Evolutionary conservation across 2,113 vertebrate genomes (phyloP), one percentile per base, ranked within the genome.

Genomic region (Tachysurus vachellii): DNA sequence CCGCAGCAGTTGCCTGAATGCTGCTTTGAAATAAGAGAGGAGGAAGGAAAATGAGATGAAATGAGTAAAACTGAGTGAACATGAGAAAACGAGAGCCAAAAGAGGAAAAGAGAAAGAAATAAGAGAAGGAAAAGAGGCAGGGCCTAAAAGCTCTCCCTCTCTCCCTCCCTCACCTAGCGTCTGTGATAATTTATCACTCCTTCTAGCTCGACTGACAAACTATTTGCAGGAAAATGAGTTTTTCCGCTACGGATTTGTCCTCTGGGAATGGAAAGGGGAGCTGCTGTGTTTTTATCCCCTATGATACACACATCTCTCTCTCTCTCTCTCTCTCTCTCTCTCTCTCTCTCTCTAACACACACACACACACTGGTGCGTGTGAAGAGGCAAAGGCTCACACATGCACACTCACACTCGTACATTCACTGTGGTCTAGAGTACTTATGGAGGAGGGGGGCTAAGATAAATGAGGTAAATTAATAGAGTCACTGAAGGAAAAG

Each of bases 391-490:
- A 85, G 64, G 85, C 68, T 79, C 73, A 86, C 61, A 84, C 54
- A 84, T 56, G n/a, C 84, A 86, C 80, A 80, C 71, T 79, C 82
- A 87, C 85, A 86, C 57, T 75, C 64, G 57, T 36, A 85, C 82
- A 70, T 87, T 86, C 89, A 91, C 88, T 92, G 93, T 92, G 95
- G 95, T 95, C 95, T 94, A 93, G 91, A 94, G 95, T 95, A 94
- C 96, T 96, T 95, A 95, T 76, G 86, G 77, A 90, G 89, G 93
- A 92, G 87, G 92, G 93, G 93, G 94, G 75, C 96, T 96, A 96
- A 97, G 96, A 97, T 96, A 96, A 97, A 97, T 96, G 96, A 97
- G 96, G 94, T 96, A 97, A 97, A 97, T 97, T 96, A 97, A 96
- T 96, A 96, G 96, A 96, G 95, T 97, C 95, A 95, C 95, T 96